Evolutionary conservation across 2,888 invertebrate species (phyloP), one percentile per base, ranked within the genome.

Genomic region (Caenorhabditis sulstoni): DNA sequence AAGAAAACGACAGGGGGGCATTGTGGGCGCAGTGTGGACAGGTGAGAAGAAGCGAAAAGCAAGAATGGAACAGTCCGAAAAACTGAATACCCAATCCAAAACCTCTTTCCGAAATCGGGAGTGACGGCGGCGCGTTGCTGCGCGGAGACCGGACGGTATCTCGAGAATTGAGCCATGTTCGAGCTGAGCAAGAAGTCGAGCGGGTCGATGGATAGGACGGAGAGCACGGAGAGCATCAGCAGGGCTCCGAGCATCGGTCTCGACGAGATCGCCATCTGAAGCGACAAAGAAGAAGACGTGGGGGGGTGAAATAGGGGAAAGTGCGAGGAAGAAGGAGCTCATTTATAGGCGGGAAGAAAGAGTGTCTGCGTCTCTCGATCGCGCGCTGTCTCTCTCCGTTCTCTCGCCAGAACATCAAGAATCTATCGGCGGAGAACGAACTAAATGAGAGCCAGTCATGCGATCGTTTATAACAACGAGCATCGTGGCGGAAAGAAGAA

Each of bases 121-220:
- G 44, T 57, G n/a, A 71, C 61, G 3, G 62, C 62, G 20, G 47
- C 62, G 16, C 41, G 20, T 0, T 44, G 20, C 0, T 44, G 44
- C 12, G 57, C 14, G 8, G 62, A 22, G 3, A 62, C 47, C 23
- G 61, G 50, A n/a, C 64, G 71, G 29, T 64, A 71, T 57, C 62
- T 55, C 41, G 71, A 62, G 35, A 62, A 71, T 18, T 57, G 71
- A 22, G 57, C 71, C 64, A 71, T 71, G 71, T 57, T 71, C 62
- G 71, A 71, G 71, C 62, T 71, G 64, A 71, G 62, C 20, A 71
- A 49, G 12, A 71, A 71, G 57, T 71, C 71, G 44, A 71, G 71
- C n/a, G 71, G 71, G 49, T 71, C 71, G 35, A 29, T 29, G 4
- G 29, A 29, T 3, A 29, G 4, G 29, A 71, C 71, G 45, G 71